Conservation (phyloP, 2,888 invertebrate species). For the Onchidella celtica region DNA sequence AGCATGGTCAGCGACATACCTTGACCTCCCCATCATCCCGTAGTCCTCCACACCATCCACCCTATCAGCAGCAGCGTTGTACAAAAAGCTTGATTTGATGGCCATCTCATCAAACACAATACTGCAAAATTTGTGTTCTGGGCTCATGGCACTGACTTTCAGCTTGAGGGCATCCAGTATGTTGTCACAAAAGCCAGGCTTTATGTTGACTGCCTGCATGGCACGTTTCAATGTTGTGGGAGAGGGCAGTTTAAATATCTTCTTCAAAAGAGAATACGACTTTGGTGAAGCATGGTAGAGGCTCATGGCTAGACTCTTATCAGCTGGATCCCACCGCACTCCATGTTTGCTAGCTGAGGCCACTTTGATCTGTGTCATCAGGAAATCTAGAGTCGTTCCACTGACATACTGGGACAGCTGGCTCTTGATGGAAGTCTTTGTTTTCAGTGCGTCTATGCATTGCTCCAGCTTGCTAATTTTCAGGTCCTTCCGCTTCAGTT, state of each 20-base stretch:
- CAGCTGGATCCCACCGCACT: background rate
- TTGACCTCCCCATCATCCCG: background rate
- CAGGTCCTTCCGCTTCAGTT: background rate
- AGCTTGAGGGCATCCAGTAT: background rate
- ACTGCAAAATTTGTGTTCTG: background rate
- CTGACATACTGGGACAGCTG: background rate
- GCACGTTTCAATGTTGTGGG: background rate
- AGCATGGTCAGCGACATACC: background rate
- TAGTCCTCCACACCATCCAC: background rate
- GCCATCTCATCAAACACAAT: background rate
- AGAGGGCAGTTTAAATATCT: background rate
- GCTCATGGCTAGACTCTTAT: background rate
- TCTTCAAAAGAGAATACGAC: background rate
- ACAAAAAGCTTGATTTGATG: background rate
- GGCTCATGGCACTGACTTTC: background rate
- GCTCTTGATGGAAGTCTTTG: background rate
- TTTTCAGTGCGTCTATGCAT: background rate
- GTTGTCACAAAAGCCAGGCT: background rate
- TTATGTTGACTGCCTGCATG: background rate
- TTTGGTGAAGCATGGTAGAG: background rate
- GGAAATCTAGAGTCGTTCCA: background rate
- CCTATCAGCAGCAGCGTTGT: background rate
- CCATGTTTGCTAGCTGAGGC: background rate
- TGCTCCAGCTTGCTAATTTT: background rate
- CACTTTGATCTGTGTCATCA: background rate